Percentiles rank a stretch among this genome's conserved stretches.
phyloP scores from a whole-genome alignment of 2,888 invertebrate genomes.

The Catocala nupta region DNA sequence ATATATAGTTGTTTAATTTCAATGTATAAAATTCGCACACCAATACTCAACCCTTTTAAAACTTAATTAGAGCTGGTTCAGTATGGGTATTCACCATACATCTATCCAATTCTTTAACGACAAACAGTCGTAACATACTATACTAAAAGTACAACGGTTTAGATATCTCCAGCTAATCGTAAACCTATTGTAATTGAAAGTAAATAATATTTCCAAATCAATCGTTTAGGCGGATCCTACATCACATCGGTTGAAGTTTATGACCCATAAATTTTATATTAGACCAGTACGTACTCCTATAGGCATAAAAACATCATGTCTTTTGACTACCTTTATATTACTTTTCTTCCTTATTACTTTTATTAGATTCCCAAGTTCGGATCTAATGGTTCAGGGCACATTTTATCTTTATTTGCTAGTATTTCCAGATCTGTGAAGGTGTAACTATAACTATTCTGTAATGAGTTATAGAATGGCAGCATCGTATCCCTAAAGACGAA shows the following conservation, averaged over 20 bases:
- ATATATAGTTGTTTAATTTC: too few relatives aligned
- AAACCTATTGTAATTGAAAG: conserved; percentile 76
- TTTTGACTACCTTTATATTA: conserved; percentile 17
- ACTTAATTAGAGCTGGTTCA: too few relatives aligned
- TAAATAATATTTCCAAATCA: conserved; percentile 52
- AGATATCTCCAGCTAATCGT: conserved; percentile 46
- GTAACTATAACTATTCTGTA: too few relatives aligned
- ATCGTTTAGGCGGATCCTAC: conserved; percentile 49
- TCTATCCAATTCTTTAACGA: too few relatives aligned
- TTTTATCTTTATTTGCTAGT: neutral
- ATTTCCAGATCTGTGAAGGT: neutral
- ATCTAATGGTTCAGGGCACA: conserved; percentile 3
- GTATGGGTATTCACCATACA: too few relatives aligned
- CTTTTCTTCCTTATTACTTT: conserved; percentile 20
- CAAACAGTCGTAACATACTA: too few relatives aligned
- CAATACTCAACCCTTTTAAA: too few relatives aligned
- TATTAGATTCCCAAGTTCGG: conserved; percentile 6
- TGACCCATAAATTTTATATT: conserved; percentile 46
- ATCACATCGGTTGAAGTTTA: conserved; percentile 38
- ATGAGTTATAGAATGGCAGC: too few relatives aligned
- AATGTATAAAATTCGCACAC: too few relatives aligned
- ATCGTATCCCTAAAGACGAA: too few relatives aligned
- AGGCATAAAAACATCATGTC: conserved; percentile 16
- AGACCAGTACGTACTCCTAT: conserved; percentile 27
- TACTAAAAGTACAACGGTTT: too few relatives aligned